phyloP scores from a whole-genome alignment of 2,888 invertebrate species.

The Pristionchus mayeri region DNA sequence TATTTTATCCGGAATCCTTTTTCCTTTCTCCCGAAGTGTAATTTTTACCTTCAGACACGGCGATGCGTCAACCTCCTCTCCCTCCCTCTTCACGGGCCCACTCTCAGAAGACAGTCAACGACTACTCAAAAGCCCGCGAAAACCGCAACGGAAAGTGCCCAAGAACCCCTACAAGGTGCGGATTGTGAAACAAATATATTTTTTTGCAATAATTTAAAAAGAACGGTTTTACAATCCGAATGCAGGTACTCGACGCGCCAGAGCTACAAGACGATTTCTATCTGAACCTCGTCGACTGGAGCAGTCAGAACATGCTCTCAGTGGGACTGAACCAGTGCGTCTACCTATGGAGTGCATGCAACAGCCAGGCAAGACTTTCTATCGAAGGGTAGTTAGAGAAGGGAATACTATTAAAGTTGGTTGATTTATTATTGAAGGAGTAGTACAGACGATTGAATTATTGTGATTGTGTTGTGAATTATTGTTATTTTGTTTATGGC shows the following conservation, averaged over 20 bases:
- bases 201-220: background rate
- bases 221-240: background rate
- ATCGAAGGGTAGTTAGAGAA: too few relatives aligned
- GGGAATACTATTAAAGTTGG: too few relatives aligned
- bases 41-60: constrained; percentile 51
- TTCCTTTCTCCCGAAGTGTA: background rate
- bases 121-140: constrained; percentile 91
- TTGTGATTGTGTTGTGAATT: background rate
- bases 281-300: constrained; percentile 98
- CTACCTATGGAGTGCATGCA: constrained; percentile 98
- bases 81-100: constrained; percentile 82
- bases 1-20: background rate
- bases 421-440: too few relatives aligned
- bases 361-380: constrained; percentile 84
- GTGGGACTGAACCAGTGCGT: constrained; percentile 98
- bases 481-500: too few relatives aligned
- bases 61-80: constrained; percentile 57
- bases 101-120: constrained; percentile 95
- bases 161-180: constrained; percentile 95
- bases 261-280: constrained; percentile 99
- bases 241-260: constrained; percentile 88
- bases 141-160: constrained; percentile 97
- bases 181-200: background rate
- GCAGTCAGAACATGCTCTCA: constrained; percentile 96
- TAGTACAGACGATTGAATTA: background rate